Conservation (phyloP, 2,797 vertebrate genomes). For the Lerista edwardsae region DNA sequence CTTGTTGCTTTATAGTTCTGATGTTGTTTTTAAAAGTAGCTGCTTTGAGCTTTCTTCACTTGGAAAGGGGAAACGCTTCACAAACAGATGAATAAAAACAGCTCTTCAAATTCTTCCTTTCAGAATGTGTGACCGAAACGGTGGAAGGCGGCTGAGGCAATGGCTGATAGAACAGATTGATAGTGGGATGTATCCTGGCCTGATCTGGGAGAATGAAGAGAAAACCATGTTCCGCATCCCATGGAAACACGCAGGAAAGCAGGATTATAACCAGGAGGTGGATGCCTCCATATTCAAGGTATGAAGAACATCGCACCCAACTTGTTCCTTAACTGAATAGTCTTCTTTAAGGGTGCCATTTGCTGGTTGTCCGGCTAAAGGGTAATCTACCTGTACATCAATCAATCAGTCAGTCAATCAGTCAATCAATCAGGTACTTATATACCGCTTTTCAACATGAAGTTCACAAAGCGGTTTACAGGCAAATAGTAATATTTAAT, state of each 20-base stretch:
- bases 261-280: constrained; percentile 98
- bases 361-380: background rate
- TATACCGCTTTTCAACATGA: too few relatives aligned
- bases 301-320: fast-evolving
- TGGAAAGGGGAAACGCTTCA: too few relatives aligned
- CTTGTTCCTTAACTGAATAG: background rate
- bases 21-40: too few relatives aligned
- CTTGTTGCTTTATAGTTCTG: too few relatives aligned
- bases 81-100: background rate
- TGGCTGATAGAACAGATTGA: constrained; percentile 98
- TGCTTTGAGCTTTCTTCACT: too few relatives aligned
- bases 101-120: fast-evolving
- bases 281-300: constrained; percentile 99
- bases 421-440: too few relatives aligned
- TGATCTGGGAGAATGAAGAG: constrained; percentile 93
- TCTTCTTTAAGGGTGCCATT: too few relatives aligned
- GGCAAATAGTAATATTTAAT: too few relatives aligned
- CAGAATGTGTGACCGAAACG: constrained; percentile 85
- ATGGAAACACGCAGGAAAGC: constrained; percentile 97
- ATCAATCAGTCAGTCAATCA: too few relatives aligned
- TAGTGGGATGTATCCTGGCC: constrained; percentile 87
- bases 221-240: constrained; percentile 95
- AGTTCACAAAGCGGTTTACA: too few relatives aligned
- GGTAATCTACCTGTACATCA: too few relatives aligned
- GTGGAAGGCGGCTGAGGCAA: constrained; percentile 92